Base-by-base conservation (phyloP, 2,113 vertebrate genomes). In the Phocoena phocoena region DNA sequence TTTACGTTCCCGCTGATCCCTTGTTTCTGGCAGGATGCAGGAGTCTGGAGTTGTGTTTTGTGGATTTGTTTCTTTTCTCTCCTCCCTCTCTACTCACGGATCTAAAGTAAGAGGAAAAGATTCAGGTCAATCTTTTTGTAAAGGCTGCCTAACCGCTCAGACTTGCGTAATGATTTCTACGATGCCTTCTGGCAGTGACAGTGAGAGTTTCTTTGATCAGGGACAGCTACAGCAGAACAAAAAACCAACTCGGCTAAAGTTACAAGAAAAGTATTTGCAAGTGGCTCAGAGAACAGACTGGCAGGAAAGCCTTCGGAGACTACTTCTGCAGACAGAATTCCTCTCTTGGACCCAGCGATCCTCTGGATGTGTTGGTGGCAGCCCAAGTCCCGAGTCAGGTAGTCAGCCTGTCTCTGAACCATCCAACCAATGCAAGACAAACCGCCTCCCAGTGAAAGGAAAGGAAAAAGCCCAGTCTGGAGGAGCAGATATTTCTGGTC, bases 71-170 rank as follows among this genome's bases (percentile, higher is more conserved):
- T 67, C 95, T 97, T 55, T 3, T 38, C 62, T 33, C 68, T 80
- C 79, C 73, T 97, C 98, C 87, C 76, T 97, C 97, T 98, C 86
- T 53, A 93, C 96, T 98, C 96, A 96, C 82, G 85, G 97, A 94
- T 93, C 98, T 98, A 80, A 93, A 97, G 47, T 62, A 96, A 96
- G 80, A 84, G 55, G 96, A 88, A 92, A 31, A 41, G 60, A 92
- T 93, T 77, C 26, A 88, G 85, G 82, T 95, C 88, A 97, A 73
- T 74, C 80, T 94, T 85, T 65, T 4, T 4, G 14, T 44, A 25
- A 21, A 26, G 71, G 81, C 77, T 11, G 58, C 47, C 23, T 0
- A 3, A 6, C 18, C 5, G 71, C 90, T 73, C 6, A 38, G 96
- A 87, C 73, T 83, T 18, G 60, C 50, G 38, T 77, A 1, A 1